A percentile compares a stretch with the other conserved stretches of the same genome.
Conservation (phyloP, 2,113 vertebrate genomes). For the Dinomys branickii region DNA sequence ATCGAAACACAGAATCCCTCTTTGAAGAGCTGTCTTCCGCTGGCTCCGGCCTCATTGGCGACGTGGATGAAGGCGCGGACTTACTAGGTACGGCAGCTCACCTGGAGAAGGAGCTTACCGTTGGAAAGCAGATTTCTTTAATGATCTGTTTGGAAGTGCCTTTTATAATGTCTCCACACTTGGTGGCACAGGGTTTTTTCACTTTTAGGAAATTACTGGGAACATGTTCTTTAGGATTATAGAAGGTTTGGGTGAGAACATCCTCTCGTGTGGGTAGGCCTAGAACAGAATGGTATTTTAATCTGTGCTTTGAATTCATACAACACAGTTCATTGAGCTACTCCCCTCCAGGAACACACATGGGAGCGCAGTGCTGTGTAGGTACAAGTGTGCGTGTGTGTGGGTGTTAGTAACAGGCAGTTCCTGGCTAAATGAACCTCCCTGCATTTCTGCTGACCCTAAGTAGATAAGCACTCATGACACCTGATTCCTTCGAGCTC, state of each 20-base stretch:
- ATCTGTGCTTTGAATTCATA: slow-evolving; percentile 48
- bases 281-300: slow-evolving; percentile 17
- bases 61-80: slow-evolving; percentile 98
- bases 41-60: slow-evolving; percentile 96
- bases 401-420: background rate
- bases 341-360: background rate
- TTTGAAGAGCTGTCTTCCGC: slow-evolving; percentile 98
- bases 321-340: background rate
- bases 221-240: slow-evolving; percentile 31
- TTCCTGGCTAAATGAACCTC: slow-evolving; percentile 12
- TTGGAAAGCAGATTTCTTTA: background rate
- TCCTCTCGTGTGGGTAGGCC: background rate
- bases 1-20: slow-evolving; percentile 98
- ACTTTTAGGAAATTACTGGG: slow-evolving; percentile 20
- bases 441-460: slow-evolving; percentile 31
- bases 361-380: background rate
- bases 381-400: no score
- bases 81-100: slow-evolving; percentile 92
- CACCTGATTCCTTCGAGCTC: slow-evolving; percentile 24
- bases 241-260: slow-evolving; percentile 39
- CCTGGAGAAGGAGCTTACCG: slow-evolving; percentile 1
- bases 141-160: slow-evolving; percentile 18
- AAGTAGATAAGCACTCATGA: background rate
- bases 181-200: background rate
- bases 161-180: background rate